These are phyloP conservation scores for Luperina testacea DNA, from an alignment of 2,888 invertebrate genomes.

Conservation along the genomic window DNA sequence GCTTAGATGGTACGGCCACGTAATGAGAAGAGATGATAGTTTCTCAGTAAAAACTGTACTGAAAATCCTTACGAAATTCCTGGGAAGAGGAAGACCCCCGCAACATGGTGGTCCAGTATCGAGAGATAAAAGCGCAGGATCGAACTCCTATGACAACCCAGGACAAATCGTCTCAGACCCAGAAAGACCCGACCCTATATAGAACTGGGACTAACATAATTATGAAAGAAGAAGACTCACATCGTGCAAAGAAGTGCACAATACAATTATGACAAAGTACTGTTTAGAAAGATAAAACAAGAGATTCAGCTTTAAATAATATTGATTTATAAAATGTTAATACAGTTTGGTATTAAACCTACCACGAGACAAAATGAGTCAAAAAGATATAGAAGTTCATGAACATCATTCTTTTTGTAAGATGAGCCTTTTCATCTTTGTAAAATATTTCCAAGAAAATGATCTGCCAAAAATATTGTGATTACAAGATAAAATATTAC, in stretches of 20 bases:
- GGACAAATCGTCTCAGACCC: no score
- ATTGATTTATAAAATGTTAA: background rate
- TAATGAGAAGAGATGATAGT: no score
- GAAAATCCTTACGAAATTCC: no score
- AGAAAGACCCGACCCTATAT: no score
- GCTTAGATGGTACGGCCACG: no score
- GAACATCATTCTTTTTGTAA: constrained; percentile 39
- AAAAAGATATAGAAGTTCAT: constrained; percentile 25
- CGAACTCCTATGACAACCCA: no score
- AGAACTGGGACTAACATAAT: no score
- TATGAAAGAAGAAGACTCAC: no score
- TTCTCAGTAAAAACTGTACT: no score
- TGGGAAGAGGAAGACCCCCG: no score
- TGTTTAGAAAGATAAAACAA: constrained; percentile 6
- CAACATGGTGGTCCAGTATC: no score
- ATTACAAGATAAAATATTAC: constrained; percentile 62
- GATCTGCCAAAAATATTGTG: constrained; percentile 66
- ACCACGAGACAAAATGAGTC: constrained; percentile 15
- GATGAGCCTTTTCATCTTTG: constrained; percentile 42
- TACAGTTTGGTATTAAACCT: background rate
- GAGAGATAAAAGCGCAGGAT: no score
- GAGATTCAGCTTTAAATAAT: background rate
- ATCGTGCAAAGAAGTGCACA: background rate
- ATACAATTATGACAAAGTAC: background rate
- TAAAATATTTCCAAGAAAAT: constrained; percentile 45